Evolutionary conservation across 1,140 invertebrate genomes (phyloP).

Genomic region (Penaeus chinensis): DNA sequence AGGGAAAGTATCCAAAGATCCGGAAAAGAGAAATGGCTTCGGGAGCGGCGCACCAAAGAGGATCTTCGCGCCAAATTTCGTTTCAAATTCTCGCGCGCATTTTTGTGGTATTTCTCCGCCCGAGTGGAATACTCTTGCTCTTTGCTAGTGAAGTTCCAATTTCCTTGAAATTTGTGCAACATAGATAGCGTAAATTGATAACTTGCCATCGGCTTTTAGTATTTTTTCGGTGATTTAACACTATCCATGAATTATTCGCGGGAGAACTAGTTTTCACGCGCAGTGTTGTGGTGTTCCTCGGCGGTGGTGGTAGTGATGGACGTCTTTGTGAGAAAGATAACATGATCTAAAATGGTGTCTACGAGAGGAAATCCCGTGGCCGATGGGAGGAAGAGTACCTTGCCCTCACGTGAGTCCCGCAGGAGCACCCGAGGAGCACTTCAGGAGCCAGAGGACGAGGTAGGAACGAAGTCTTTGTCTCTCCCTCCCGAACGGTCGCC

Average conservation of each 20-base stretch:
- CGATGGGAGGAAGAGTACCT: constrained; percentile 36
- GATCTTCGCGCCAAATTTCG: constrained; percentile 30
- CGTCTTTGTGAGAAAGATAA: constrained; percentile 10
- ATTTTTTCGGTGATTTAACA: too few species aligned
- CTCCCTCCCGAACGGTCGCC: background rate
- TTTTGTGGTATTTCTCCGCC: constrained; percentile 20
- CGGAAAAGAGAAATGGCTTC: too few species aligned
- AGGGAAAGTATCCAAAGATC: too few species aligned
- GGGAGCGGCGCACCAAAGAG: too few species aligned
- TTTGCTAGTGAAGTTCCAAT: background rate
- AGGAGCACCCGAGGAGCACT: constrained; percentile 34
- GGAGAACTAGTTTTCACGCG: too few species aligned
- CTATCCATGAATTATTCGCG: too few species aligned
- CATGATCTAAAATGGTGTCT: constrained; percentile 31
- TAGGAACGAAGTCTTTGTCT: constrained; percentile 26
- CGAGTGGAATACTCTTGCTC: background rate
- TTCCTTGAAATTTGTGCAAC: too few species aligned
- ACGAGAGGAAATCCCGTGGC: constrained; percentile 36
- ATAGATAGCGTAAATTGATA: too few species aligned
- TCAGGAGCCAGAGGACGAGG: constrained; percentile 50
- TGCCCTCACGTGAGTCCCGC: constrained; percentile 37
- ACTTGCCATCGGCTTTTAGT: too few species aligned
- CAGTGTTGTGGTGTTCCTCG: constrained; percentile 20
- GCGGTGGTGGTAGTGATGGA: constrained; percentile 5
- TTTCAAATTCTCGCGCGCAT: constrained; percentile 17